Percentiles rank a stretch among this genome's conserved stretches.
These are phyloP conservation scores for Poeciliopsis occidentalis DNA, from an alignment of 2,113 vertebrate species.

Conservation along the genomic window DNA sequence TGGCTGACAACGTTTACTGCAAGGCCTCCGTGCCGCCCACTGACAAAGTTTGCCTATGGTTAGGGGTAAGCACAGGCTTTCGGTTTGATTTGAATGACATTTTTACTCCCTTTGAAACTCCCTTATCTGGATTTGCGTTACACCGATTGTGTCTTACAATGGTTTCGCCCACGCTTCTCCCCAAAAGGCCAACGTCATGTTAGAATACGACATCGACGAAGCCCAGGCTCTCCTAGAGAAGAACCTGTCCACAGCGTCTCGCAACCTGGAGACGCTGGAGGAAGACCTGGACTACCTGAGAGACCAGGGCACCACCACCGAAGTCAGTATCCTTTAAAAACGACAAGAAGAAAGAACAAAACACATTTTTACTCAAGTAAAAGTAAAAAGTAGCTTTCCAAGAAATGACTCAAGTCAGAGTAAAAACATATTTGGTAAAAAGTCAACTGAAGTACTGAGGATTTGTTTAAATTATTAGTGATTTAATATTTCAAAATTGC, in stretches of 20 bases:
- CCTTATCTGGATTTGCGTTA: neutral
- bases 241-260: conserved; percentile 91
- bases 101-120: neutral
- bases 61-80: conserved; percentile 88
- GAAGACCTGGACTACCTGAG: conserved; percentile 96
- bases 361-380: no score
- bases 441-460: no score
- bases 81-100: neutral
- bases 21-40: conserved; percentile 95
- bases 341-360: no score
- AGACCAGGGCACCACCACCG: conserved; percentile 98
- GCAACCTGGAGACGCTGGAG: conserved; percentile 93
- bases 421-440: no score
- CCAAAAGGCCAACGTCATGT: conserved; percentile 94
- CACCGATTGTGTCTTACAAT: neutral
- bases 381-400: no score
- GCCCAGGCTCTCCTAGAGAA: conserved; percentile 95
- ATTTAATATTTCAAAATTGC: no score
- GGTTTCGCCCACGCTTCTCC: neutral
- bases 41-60: conserved; percentile 98
- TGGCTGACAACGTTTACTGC: conserved; percentile 97
- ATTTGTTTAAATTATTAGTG: no score
- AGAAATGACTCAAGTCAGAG: no score
- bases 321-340: conserved; percentile 98
- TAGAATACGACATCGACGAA: conserved; percentile 98